Evolutionary conservation across 2,888 invertebrate species (phyloP), one percentile per base, ranked within the genome.

Genomic region (Drosophila phalerata): DNA sequence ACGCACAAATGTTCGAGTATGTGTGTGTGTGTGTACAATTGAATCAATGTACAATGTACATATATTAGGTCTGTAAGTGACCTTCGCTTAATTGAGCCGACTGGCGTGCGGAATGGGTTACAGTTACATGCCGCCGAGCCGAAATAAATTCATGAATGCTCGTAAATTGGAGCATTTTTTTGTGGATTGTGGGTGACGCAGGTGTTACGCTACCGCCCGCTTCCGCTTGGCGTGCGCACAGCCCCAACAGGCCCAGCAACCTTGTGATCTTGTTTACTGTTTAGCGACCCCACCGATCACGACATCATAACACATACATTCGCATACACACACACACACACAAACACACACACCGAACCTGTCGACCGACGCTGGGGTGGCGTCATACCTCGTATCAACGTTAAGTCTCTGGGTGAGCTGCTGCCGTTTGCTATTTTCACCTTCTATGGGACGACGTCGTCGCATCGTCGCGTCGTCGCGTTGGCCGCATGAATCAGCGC

Each of bases 191-290:
- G 69, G 78, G 76, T 78, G 77, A 77, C 77, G 77, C 77, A 77
- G 78, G 74, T 77, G 77, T 57, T 72, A 62, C 40, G 85, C 85
- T 85, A 67, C 55, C 71, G 57, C 77, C 84, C 74, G 85, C 88
- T 88, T 85, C 86, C 88, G 88, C 86, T 84, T 88, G 86, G 86
- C 88, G 83, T 82, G 85, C 79, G 85, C 85, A 81, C 82, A 82
- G 79, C 70, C 71, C 79, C 77, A 79, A 77, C 28, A 28, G 28
- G 51, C 48, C 58, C 61, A 63, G 73, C 77, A 86, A 89, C 90
- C 88, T 88, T 88, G 88, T 89, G 85, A 88, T 90, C 87, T 85
- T 88, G 90, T 89, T 88, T 89, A 88, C 86, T 84, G 88, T 84
- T 85, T 85, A 84, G 85, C 81, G 79, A 88, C 83, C 87, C 83